Evolutionary conservation across 2,113 vertebrate genomes (phyloP).

Genomic region (Marcusenius ussheri): DNA sequence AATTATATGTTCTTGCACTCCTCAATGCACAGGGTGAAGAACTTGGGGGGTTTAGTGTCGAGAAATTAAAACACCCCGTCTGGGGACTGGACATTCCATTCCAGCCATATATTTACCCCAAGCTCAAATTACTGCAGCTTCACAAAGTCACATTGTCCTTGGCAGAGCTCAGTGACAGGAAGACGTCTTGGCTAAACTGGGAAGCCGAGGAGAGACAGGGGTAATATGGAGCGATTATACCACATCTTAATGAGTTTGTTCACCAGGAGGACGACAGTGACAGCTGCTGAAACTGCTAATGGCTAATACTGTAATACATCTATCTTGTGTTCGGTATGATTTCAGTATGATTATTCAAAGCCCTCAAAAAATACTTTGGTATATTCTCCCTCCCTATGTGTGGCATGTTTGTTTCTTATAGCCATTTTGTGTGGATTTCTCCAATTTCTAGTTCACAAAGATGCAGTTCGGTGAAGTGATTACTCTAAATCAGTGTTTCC

Average conservation of each 20-base stretch:
- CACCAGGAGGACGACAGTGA: neutral
- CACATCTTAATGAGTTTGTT: neutral
- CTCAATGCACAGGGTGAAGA: neutral
- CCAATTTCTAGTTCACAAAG: neutral
- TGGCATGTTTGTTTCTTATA: neutral
- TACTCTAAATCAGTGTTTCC: neutral
- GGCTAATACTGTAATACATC: neutral
- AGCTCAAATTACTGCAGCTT: conserved; percentile 1
- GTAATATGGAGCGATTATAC: neutral
- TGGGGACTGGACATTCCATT: conserved; percentile 11
- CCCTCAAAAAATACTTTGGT: neutral
- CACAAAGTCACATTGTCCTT: conserved; percentile 17
- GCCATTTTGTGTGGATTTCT: neutral
- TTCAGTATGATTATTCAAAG: neutral
- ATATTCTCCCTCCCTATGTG: neutral
- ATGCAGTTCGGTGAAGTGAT: neutral
- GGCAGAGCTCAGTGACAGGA: neutral
- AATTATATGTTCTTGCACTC: neutral
- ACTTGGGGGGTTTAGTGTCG: neutral
- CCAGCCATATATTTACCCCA: conserved; percentile 19
- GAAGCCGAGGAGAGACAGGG: neutral
- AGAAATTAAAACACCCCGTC: conserved; percentile 4
- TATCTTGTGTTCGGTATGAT: neutral
- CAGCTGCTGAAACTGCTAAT: neutral
- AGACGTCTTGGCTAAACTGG: neutral